These are phyloP conservation scores for Leuciscus idus DNA, from an alignment of 2,113 vertebrate species.

Conservation along the genomic window DNA sequence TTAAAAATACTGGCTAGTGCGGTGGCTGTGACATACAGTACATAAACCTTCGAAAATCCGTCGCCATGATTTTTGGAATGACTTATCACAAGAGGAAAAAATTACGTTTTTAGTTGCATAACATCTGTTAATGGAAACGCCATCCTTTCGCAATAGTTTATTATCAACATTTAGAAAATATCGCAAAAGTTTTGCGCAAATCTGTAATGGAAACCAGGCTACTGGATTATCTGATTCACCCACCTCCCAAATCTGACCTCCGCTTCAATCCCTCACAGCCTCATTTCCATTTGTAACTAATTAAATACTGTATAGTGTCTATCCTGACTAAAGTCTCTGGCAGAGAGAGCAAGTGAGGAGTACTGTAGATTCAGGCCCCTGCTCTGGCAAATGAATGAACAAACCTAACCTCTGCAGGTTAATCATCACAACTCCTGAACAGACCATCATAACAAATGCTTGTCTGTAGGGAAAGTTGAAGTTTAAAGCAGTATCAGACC, in stretches of 20 bases:
- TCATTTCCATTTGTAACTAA: background rate
- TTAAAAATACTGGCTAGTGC: no score
- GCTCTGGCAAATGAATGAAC: conserved; percentile 2
- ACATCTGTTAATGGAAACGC: no score
- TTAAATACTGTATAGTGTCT: background rate
- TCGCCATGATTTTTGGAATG: no score
- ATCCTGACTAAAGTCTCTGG: conserved; percentile 1
- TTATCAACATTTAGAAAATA: no score
- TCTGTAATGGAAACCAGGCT: no score
- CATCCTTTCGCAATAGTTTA: no score
- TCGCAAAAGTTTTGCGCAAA: no score
- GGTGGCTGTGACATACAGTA: no score
- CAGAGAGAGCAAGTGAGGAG: background rate
- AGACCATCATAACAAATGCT: conserved; percentile 19
- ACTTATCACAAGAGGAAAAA: no score
- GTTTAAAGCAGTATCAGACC: conserved; percentile 3
- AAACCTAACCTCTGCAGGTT: background rate
- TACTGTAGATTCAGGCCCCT: background rate
- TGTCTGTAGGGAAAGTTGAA: conserved; percentile 16
- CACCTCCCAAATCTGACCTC: background rate
- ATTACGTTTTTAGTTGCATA: no score
- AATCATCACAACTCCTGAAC: conserved; percentile 10
- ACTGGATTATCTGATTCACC: background rate
- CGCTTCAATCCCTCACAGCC: background rate
- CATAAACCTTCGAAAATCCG: no score